A percentile compares a stretch with the other conserved stretches of the same genome.
phyloP scores from a whole-genome alignment of 2,113 vertebrate species.

The Ascaphus truei region DNA sequence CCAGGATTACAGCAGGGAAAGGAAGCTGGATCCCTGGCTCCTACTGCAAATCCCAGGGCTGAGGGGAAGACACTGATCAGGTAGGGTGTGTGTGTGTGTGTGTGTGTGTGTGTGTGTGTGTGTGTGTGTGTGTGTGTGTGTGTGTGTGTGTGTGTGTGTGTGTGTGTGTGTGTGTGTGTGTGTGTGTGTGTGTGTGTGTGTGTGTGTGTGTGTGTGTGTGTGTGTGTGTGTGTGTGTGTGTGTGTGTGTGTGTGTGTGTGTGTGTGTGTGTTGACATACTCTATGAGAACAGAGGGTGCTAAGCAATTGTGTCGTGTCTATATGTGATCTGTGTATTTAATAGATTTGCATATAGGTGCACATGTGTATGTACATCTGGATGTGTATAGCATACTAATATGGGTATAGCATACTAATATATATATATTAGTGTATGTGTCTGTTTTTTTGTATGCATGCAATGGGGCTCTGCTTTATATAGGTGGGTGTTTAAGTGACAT shows the following conservation, averaged over 20 bases:
- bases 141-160: not conserved
- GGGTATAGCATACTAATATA: too few relatives aligned
- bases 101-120: not conserved
- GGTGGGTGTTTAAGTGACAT: not conserved
- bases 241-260: not conserved
- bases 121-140: not conserved
- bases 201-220: not conserved
- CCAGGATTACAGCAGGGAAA: conserved; percentile 10
- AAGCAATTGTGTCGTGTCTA: not conserved
- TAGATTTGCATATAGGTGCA: not conserved
- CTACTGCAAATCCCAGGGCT: not conserved
- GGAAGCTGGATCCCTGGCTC: not conserved
- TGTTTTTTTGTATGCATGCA: too few relatives aligned
- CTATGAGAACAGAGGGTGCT: not conserved
- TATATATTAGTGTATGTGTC: too few relatives aligned
- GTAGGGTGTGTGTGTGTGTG: not conserved
- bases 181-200: not conserved
- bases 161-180: not conserved
- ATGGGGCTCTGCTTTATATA: not conserved
- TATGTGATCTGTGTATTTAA: not conserved
- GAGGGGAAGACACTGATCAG: not conserved
- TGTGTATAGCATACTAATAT: too few relatives aligned
- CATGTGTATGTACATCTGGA: conserved; percentile 3
- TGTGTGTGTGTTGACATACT: not conserved
- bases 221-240: not conserved